These are phyloP conservation scores for Hippocampus guttulatus DNA, from an alignment of 2,113 vertebrate genomes.

Conservation along the genomic window DNA sequence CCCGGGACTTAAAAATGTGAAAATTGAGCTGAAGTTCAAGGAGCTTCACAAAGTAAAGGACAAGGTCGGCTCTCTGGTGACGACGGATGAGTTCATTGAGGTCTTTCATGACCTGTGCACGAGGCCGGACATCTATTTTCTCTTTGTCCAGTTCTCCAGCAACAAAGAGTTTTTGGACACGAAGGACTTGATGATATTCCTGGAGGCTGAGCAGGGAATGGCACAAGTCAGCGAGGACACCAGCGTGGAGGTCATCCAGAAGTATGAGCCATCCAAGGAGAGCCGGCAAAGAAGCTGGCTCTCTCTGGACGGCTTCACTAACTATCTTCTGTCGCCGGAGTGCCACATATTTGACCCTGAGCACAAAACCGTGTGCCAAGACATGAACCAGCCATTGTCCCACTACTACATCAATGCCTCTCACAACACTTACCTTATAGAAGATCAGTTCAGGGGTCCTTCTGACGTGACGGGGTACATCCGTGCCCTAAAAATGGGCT, in stretches of 20 bases:
- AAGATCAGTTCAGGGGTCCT: slow-evolving; percentile 95
- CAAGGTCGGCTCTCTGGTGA: slow-evolving; percentile 79
- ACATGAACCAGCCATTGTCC: slow-evolving; percentile 93
- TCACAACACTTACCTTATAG: slow-evolving; percentile 97
- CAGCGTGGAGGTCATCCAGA: slow-evolving; percentile 90
- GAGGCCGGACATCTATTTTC: slow-evolving; percentile 96
- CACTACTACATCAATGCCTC: slow-evolving; percentile 98
- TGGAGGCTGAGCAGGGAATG: slow-evolving; percentile 97
- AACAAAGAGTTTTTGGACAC: slow-evolving; percentile 97
- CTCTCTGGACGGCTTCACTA: slow-evolving; percentile 94
- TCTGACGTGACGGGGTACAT: slow-evolving; percentile 98
- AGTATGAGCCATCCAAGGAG: slow-evolving; percentile 90
- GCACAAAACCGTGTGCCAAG: slow-evolving; percentile 93
- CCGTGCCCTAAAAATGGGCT: slow-evolving; percentile 96
- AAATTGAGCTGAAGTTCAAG: slow-evolving; percentile 96
- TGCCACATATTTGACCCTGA: slow-evolving; percentile 97
- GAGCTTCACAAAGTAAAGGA: slow-evolving; percentile 93
- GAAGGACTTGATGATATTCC: slow-evolving; percentile 98
- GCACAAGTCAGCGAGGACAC: slow-evolving; percentile 92
- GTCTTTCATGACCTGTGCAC: slow-evolving; percentile 98
- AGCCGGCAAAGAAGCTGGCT: slow-evolving; percentile 89
- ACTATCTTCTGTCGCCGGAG: slow-evolving; percentile 93
- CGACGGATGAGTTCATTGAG: slow-evolving; percentile 94
- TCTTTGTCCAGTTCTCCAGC: slow-evolving; percentile 98
- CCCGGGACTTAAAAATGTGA: slow-evolving; percentile 89